A percentile compares a stretch with the other conserved stretches of the same genome.
Conservation (phyloP, 2,113 vertebrate genomes). For the Myotis yumanensis region DNA sequence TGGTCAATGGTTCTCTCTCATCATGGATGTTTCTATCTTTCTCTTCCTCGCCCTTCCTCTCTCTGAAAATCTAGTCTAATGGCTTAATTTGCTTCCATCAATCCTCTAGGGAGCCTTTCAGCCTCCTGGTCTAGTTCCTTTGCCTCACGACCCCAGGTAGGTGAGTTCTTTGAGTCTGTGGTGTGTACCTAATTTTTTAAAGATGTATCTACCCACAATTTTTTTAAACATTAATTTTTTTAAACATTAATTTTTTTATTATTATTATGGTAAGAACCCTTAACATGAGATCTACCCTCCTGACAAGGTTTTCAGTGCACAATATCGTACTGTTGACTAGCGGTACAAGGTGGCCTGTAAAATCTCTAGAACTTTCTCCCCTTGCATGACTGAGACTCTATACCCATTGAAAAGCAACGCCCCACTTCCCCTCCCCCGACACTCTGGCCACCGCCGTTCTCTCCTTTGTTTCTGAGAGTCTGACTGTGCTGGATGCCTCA, state of each 20-base stretch:
- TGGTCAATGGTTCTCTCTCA: too few species aligned
- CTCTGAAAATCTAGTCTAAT: background rate
- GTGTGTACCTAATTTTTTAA: background rate
- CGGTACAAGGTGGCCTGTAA: accelerated
- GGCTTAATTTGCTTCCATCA: background rate
- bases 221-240: background rate
- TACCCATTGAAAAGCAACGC: background rate
- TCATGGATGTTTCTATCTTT: too few species aligned
- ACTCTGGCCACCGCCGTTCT: background rate
- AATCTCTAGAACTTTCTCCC: background rate
- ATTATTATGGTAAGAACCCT: background rate
- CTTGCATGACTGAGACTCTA: background rate
- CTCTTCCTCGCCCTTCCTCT: too few species aligned
- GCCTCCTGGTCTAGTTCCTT: background rate
- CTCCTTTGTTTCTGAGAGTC: background rate
- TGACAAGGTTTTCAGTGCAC: background rate
- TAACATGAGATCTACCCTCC: background rate
- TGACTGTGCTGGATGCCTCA: background rate
- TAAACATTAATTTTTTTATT: background rate
- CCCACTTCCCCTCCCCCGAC: background rate
- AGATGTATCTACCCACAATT: background rate
- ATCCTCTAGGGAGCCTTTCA: background rate
- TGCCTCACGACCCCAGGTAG: background rate
- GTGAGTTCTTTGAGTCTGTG: background rate
- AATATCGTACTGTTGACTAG: background rate